A percentile compares a stretch with the other conserved stretches of the same genome.
These are phyloP conservation scores for Nyctereutes procyonoides DNA, from an alignment of 2,113 vertebrate genomes.

Conservation along the genomic window DNA sequence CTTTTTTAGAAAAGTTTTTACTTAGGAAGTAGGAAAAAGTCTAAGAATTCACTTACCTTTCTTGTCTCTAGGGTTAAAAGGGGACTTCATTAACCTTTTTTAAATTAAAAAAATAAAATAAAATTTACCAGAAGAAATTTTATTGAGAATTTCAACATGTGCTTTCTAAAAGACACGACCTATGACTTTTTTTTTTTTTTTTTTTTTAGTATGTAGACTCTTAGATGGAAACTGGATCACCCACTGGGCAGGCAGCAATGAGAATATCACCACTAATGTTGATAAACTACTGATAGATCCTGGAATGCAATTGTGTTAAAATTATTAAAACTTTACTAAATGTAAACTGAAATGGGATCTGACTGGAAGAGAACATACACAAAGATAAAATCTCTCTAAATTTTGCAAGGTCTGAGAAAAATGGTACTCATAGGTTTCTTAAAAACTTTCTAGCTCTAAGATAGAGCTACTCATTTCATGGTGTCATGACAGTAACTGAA, in stretches of 20 bases:
- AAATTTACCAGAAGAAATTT: too few relatives aligned
- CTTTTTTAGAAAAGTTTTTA: constrained; percentile 37
- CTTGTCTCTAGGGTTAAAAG: constrained; percentile 54
- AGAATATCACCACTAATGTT: background rate
- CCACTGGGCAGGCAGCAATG: background rate
- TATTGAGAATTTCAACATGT: background rate
- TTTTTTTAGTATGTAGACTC: background rate
- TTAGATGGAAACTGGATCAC: background rate
- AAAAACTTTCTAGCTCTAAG: background rate
- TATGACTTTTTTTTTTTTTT: background rate
- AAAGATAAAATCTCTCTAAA: background rate
- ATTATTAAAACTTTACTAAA: background rate
- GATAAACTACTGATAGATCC: background rate
- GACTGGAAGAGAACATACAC: background rate
- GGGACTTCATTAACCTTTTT: constrained; percentile 49
- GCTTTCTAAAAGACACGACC: background rate
- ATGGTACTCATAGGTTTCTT: background rate
- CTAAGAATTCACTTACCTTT: constrained; percentile 47
- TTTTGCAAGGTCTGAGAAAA: background rate
- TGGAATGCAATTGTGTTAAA: background rate
- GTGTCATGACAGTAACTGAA: background rate
- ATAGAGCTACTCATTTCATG: background rate
- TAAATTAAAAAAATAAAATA: constrained; percentile 53
- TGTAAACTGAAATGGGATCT: background rate
- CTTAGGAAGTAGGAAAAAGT: constrained; percentile 20